Percentiles rank a stretch among this genome's conserved stretches.
These are phyloP conservation scores for Euleptes europaea DNA, from an alignment of 2,113 vertebrate species.

Conservation along the genomic window DNA sequence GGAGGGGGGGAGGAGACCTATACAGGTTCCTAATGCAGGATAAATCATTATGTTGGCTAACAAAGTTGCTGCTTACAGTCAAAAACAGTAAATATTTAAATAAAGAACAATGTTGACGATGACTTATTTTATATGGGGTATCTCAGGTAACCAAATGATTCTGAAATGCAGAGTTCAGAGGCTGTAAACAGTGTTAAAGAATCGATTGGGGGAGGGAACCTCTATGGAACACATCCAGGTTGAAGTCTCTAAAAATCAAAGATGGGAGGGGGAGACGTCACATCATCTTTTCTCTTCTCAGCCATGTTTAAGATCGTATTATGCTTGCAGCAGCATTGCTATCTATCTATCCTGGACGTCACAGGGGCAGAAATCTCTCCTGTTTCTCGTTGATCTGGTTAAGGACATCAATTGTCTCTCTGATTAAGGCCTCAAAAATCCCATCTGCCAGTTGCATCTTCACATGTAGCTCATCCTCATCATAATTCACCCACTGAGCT, in stretches of 20 bases:
- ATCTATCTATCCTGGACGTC: constrained; percentile 53
- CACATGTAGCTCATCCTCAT: constrained; percentile 94
- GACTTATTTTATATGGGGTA: constrained; percentile 31
- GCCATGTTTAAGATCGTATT: constrained; percentile 31
- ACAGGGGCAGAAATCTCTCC: constrained; percentile 75
- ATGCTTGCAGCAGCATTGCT: constrained; percentile 53
- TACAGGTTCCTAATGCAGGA: constrained; percentile 60
- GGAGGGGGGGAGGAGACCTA: constrained; percentile 46
- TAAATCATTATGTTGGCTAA: constrained; percentile 53
- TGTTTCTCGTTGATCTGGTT: constrained; percentile 87
- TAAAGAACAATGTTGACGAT: constrained; percentile 41
- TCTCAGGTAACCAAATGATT: constrained; percentile 29
- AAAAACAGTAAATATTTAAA: constrained; percentile 52
- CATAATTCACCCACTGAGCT: constrained; percentile 97
- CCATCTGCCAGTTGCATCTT: constrained; percentile 98
- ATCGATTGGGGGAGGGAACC: constrained; percentile 22
- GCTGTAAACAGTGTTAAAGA: neutral
- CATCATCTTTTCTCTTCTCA: constrained; percentile 51
- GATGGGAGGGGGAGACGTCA: constrained; percentile 32
- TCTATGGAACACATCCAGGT: constrained; percentile 41
- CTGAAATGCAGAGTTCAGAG: constrained; percentile 20
- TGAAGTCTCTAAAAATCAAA: constrained; percentile 46
- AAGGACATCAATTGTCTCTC: constrained; percentile 89
- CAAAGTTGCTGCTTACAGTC: constrained; percentile 55
- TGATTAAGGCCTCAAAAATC: constrained; percentile 93